Conservation (phyloP, 1,140 invertebrate species). For the Agrilus planipennis region DNA sequence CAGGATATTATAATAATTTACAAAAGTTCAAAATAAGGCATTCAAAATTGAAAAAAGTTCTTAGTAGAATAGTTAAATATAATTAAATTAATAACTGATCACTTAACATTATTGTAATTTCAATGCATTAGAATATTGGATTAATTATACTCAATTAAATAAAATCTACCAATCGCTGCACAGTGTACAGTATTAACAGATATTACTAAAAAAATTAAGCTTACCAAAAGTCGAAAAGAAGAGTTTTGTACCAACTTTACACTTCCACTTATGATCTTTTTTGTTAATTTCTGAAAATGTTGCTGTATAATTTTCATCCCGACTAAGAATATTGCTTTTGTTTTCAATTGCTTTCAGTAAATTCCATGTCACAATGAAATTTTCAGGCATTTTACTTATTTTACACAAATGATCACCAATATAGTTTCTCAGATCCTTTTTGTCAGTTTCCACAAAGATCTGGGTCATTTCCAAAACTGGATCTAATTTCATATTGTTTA, state of each 20-base stretch:
- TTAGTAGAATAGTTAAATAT: too few relatives aligned
- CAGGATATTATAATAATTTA: too few relatives aligned
- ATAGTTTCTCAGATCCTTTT: slow-evolving; percentile 43
- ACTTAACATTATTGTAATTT: too few relatives aligned
- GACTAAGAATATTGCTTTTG: slow-evolving; percentile 28
- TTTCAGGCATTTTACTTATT: slow-evolving; percentile 33
- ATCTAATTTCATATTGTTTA: slow-evolving; percentile 46
- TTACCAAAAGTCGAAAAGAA: slow-evolving; percentile 44
- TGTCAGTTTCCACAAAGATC: slow-evolving; percentile 39
- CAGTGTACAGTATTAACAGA: slow-evolving; percentile 10
- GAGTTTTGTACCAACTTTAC: slow-evolving; percentile 38
- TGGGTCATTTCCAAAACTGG: slow-evolving; percentile 42
- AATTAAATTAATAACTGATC: too few relatives aligned
- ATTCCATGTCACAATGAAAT: slow-evolving; percentile 42
- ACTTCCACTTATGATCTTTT: slow-evolving; percentile 38
- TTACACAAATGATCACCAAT: slow-evolving; percentile 44
- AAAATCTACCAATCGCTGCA: too few relatives aligned
- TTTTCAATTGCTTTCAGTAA: slow-evolving; percentile 42
- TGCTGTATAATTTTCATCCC: slow-evolving; percentile 12
- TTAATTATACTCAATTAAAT: too few relatives aligned
- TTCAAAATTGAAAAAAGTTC: too few relatives aligned
- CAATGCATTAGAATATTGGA: too few relatives aligned
- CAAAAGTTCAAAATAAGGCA: too few relatives aligned
- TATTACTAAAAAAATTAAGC: slow-evolving; percentile 12
- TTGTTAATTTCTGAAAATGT: slow-evolving; percentile 31